A percentile compares a stretch with the other conserved stretches of the same genome.
Conservation (phyloP, 2,888 invertebrate species). For the Terebella lapidaria region DNA sequence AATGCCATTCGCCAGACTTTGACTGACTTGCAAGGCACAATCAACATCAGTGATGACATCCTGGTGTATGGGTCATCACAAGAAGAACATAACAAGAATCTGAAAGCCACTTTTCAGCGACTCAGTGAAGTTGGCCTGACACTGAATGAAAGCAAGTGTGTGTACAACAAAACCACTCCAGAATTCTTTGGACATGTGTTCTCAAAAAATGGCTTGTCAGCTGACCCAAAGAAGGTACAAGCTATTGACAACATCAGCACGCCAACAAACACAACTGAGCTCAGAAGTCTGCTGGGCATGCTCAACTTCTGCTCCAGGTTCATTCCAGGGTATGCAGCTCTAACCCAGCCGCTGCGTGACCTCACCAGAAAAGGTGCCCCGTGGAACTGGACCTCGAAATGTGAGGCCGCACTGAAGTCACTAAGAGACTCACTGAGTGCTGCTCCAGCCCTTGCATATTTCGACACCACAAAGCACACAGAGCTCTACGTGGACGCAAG, state of each 20-base stretch:
- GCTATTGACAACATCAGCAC: too few relatives aligned
- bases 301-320: background rate
- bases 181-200: background rate
- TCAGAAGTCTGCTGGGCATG: background rate
- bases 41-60: constrained; percentile 14
- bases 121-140: background rate
- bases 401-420: background rate
- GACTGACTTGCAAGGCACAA: constrained; percentile 3
- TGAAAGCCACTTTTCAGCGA: background rate
- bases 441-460: background rate
- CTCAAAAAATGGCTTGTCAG: background rate
- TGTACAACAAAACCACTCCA: background rate
- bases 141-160: background rate
- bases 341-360: background rate
- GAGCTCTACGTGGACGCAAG: background rate
- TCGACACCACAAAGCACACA: background rate
- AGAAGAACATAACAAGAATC: background rate
- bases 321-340: background rate
- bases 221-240: background rate
- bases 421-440: background rate
- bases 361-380: background rate
- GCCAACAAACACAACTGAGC: background rate
- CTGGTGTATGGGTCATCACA: background rate
- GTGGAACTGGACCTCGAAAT: background rate
- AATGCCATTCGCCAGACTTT: constrained; percentile 6